Percentiles rank a stretch among this genome's conserved stretches.
Evolutionary conservation across 2,888 invertebrate genomes (phyloP).

Genomic region (Perithous albicinctus): DNA sequence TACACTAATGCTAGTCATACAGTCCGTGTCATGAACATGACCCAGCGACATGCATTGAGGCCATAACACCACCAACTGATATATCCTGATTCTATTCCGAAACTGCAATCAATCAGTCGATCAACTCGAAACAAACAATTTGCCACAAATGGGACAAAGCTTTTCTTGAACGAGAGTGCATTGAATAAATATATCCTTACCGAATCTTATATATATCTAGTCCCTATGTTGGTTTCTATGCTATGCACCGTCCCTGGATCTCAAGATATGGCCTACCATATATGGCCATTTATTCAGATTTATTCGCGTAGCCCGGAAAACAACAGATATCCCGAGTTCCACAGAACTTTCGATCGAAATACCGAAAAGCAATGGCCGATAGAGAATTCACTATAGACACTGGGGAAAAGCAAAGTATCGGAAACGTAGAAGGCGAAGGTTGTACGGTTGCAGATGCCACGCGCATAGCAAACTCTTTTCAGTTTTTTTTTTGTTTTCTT

Average conservation of each 20-base stretch:
- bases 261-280: slow-evolving; percentile 52
- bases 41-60: not conserved
- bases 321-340: slow-evolving; percentile 64
- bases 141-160: not conserved
- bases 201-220: slow-evolving; percentile 17
- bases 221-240: slow-evolving; percentile 38
- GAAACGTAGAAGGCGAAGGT: slow-evolving; percentile 73
- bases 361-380: slow-evolving; percentile 38
- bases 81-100: not conserved
- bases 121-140: not conserved
- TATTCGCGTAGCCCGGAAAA: slow-evolving; percentile 73
- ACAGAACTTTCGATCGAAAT: slow-evolving; percentile 15
- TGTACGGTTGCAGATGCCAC: slow-evolving; percentile 78
- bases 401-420: slow-evolving; percentile 76
- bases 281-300: slow-evolving; percentile 74
- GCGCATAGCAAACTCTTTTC: slow-evolving; percentile 75
- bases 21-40: slow-evolving; percentile 63
- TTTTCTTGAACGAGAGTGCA: not conserved
- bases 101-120: not conserved
- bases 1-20: slow-evolving; percentile 66
- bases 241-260: slow-evolving; percentile 49
- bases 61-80: not conserved
- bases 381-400: slow-evolving; percentile 32
- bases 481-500: slow-evolving; percentile 23
- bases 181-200: slow-evolving; percentile 40